phyloP scores from a whole-genome alignment of 2,888 invertebrate genomes.

The Tachystola acroxantha region DNA sequence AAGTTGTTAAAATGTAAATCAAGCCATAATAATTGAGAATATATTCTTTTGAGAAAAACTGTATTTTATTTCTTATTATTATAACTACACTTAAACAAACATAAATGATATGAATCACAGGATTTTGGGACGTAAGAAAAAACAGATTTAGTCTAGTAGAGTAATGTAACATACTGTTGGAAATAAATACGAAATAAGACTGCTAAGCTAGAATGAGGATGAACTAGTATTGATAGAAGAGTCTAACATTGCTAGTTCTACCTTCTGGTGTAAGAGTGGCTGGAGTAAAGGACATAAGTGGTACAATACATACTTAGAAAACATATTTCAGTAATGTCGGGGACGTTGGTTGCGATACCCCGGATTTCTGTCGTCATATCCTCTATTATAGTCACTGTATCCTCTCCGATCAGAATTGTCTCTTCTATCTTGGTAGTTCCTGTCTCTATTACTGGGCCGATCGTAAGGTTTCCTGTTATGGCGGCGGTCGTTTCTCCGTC shows the following conservation, averaged over 20 bases:
- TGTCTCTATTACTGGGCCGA: conserved; percentile 22
- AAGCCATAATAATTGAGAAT: conserved; percentile 78
- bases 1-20: conserved; percentile 78
- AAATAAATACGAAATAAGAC: too few relatives aligned
- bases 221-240: too few relatives aligned
- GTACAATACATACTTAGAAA: too few relatives aligned
- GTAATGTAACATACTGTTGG: background rate
- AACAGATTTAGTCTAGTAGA: too few relatives aligned
- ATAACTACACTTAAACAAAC: conserved; percentile 8
- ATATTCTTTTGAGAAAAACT: conserved; percentile 72
- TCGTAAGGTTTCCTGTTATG: conserved; percentile 41
- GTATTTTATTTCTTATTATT: conserved; percentile 32
- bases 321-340: conserved; percentile 24
- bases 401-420: conserved; percentile 23
- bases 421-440: conserved; percentile 22
- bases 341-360: conserved; percentile 25
- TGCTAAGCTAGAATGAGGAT: too few relatives aligned
- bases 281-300: too few relatives aligned
- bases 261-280: too few relatives aligned
- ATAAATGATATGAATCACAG: too few relatives aligned
- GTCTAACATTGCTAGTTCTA: too few relatives aligned
- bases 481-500: conserved; percentile 46
- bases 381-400: conserved; percentile 27
- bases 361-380: conserved; percentile 20
- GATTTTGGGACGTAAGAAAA: too few relatives aligned